Evolutionary conservation across 2,888 invertebrate species (phyloP).

Genomic region (Clistopyga incitator): DNA sequence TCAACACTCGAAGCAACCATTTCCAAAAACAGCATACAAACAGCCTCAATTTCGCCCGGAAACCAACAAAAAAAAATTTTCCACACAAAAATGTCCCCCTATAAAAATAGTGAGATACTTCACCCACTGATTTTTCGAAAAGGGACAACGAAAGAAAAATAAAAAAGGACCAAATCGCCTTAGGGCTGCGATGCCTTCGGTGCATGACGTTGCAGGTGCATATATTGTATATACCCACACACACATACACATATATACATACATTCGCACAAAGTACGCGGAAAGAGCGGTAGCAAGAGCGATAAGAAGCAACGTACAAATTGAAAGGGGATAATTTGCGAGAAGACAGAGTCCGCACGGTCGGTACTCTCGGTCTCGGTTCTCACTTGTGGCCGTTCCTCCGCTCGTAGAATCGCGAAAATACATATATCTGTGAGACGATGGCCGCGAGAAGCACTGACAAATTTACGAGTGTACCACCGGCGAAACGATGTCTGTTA

Average conservation of each 20-base stretch:
- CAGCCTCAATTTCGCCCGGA: too few relatives aligned
- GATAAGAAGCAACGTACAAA: conserved; percentile 74
- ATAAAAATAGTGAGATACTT: conserved; percentile 65
- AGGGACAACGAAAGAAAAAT: conserved; percentile 69
- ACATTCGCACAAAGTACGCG: conserved; percentile 1
- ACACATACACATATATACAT: too few relatives aligned
- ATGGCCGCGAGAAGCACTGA: conserved; percentile 67
- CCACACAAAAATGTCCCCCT: too few relatives aligned
- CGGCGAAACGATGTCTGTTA: conserved; percentile 63
- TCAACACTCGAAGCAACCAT: too few relatives aligned
- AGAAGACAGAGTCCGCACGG: conserved; percentile 50
- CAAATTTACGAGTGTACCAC: conserved; percentile 76
- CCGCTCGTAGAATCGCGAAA: conserved; percentile 18
- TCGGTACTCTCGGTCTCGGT: background rate
- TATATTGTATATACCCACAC: background rate
- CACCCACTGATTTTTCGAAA: conserved; percentile 73
- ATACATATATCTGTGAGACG: conserved; percentile 59
- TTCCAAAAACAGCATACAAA: too few relatives aligned
- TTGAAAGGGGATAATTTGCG: conserved; percentile 76
- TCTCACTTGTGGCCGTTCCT: background rate
- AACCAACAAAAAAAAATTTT: too few relatives aligned
- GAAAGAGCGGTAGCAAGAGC: conserved; percentile 57
- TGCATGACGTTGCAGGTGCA: background rate
- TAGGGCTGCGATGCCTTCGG: background rate
- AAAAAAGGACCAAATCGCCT: conserved; percentile 1